Evolutionary conservation across 2,888 invertebrate genomes (phyloP), one percentile per base, ranked within the genome.

Genomic region (Tinea trinotella): DNA sequence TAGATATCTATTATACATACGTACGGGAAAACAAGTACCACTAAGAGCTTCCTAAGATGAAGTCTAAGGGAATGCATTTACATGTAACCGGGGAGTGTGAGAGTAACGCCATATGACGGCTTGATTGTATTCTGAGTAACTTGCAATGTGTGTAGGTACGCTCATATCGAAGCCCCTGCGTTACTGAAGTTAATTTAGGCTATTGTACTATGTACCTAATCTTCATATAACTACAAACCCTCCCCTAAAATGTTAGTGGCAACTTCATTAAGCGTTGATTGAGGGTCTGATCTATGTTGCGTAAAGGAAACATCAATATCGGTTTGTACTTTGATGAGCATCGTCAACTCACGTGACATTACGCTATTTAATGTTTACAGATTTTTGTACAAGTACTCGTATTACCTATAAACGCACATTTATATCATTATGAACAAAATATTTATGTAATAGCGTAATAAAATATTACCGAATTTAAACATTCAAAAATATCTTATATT

Each of bases 21-120:
- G n/a, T 19, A 19, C 46, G 46, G 24, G 22, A 18, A 48, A 19
- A 50, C 50, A 50, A 50, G 50, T 18, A 48, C 56, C 57, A 64
- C 70, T 75, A 72, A 78, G 76, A 78, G 81, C 78, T 77, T 79
- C 77, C 73, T 62, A 73, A 80, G 78, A 76, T 74, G 74, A 70
- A 67, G 69, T 69, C 67, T 65, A 66, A 65, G 65, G 66, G 67
- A 82, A 78, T 82, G 84, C 83, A 85, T 84, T 83, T 81, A 80
- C 84, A 84, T 63, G 60, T 58, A 55, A 54, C 56, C 17, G 52
- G 59, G 55, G 56, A 57, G 56, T 58, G 59, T 59, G 59, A 52
- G 59, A 59, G 46, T 49, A 44, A 52, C 34, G 53, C 55, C 59
- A 59, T 57, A 55, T 59, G 59, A 56, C 49, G 54, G 3, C 40